Conservation (phyloP, 2,797 vertebrate species). For the Adrianichthys oophorus region DNA sequence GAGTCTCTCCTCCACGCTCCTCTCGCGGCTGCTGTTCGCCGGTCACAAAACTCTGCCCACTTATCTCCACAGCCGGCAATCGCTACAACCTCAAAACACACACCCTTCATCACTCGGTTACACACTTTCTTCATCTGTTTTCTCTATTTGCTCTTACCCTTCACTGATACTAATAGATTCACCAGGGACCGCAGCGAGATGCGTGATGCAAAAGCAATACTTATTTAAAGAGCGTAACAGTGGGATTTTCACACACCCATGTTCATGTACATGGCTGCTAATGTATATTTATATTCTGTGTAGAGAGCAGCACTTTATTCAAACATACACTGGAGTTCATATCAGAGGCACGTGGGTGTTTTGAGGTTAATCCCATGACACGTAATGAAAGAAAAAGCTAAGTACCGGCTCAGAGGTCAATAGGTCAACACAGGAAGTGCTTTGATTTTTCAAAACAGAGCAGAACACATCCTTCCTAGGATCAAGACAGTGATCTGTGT, state of each 20-base stretch:
- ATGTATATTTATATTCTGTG: too few relatives aligned
- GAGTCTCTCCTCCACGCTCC: slow-evolving; percentile 59
- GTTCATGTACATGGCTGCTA: too few relatives aligned
- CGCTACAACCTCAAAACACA: slow-evolving; percentile 64
- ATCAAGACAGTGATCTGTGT: too few relatives aligned
- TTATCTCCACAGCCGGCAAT: slow-evolving; percentile 66
- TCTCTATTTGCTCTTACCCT: slow-evolving; percentile 10
- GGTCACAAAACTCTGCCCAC: slow-evolving; percentile 65
- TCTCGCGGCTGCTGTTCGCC: slow-evolving; percentile 66
- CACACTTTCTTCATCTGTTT: slow-evolving; percentile 40
- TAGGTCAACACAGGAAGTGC: too few relatives aligned
- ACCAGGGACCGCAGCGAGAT: background rate
- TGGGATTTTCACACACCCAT: background rate
- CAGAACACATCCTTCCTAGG: too few relatives aligned
- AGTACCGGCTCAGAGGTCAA: too few relatives aligned
- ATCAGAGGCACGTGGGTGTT: too few relatives aligned
- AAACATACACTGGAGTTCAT: too few relatives aligned
- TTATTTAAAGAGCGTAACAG: background rate
- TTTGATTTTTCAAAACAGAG: too few relatives aligned
- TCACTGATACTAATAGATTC: slow-evolving; percentile 10
- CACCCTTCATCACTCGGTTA: slow-evolving; percentile 53
- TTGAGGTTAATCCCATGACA: too few relatives aligned
- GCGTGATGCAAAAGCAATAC: background rate
- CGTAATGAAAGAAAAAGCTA: too few relatives aligned
- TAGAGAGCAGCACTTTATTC: too few relatives aligned